These are phyloP conservation scores for Hystrix cristata DNA, from an alignment of 2,113 vertebrate genomes.

Conservation along the genomic window DNA sequence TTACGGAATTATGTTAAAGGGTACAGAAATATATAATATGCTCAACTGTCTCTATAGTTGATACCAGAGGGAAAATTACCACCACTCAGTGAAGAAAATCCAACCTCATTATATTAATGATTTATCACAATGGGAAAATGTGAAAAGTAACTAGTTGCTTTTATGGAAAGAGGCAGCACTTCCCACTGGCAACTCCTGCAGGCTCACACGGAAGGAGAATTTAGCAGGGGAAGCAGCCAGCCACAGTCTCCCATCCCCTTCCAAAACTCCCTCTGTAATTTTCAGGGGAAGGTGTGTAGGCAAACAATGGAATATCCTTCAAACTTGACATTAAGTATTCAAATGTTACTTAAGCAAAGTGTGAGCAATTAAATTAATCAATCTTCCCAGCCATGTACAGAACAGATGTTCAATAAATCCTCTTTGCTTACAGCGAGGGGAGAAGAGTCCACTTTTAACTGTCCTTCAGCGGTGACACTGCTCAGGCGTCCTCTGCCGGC, in stretches of 20 bases:
- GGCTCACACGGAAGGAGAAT: slow-evolving; percentile 74
- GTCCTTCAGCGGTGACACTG: slow-evolving; percentile 96
- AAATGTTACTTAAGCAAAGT: slow-evolving; percentile 97
- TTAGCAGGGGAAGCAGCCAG: slow-evolving; percentile 23
- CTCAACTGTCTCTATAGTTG: slow-evolving; percentile 77
- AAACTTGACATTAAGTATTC: slow-evolving; percentile 98
- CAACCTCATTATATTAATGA: slow-evolving; percentile 79
- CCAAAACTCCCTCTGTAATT: slow-evolving; percentile 68
- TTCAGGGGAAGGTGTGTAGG: slow-evolving; percentile 83
- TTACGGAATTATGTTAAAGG: slow-evolving; percentile 82
- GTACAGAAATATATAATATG: slow-evolving; percentile 83
- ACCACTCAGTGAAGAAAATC: slow-evolving; percentile 70
- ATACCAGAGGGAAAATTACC: slow-evolving; percentile 84
- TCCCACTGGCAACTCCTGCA: slow-evolving; percentile 79
- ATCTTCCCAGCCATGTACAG: slow-evolving; percentile 95
- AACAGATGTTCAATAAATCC: slow-evolving; percentile 98
- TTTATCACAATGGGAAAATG: slow-evolving; percentile 79
- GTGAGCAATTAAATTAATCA: slow-evolving; percentile 99
- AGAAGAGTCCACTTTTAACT: slow-evolving; percentile 94
- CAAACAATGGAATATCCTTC: slow-evolving; percentile 92
- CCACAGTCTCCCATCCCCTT: not conserved
- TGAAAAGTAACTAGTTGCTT: slow-evolving; percentile 85
- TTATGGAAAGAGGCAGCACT: slow-evolving; percentile 84
- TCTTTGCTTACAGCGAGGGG: slow-evolving; percentile 90
- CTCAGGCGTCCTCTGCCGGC: slow-evolving; percentile 91